Evolutionary conservation across 2,797 vertebrate species (phyloP).

Genomic region (Hydrolagus colliei): DNA sequence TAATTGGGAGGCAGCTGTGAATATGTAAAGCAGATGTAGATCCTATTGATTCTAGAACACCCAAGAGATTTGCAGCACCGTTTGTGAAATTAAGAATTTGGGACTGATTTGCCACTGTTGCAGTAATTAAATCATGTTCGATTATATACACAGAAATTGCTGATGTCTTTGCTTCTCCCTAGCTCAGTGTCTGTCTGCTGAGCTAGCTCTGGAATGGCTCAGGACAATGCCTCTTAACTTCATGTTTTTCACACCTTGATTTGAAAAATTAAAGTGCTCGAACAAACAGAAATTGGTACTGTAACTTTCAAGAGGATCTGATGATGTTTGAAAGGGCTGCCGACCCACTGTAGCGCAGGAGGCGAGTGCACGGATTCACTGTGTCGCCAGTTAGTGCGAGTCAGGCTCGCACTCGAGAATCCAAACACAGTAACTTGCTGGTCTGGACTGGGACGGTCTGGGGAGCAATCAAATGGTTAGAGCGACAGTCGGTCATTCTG

Average conservation of each 20-base stretch:
- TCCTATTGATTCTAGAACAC: conserved; percentile 21
- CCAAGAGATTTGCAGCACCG: background rate
- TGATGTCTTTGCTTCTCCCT: background rate
- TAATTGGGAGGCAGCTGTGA: background rate
- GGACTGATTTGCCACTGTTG: conserved; percentile 27
- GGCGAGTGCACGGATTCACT: too few species aligned
- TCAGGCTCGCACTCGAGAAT: background rate
- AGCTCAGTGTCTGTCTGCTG: background rate
- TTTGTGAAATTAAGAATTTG: background rate
- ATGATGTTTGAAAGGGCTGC: background rate
- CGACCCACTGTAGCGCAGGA: too few species aligned
- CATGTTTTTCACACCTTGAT: too few species aligned
- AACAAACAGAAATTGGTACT: background rate
- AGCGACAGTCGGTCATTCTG: too few species aligned
- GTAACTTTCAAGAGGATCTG: background rate
- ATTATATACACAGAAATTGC: conserved; percentile 13
- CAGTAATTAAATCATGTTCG: conserved; percentile 29
- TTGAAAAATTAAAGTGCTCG: background rate
- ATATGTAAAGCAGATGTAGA: conserved; percentile 16
- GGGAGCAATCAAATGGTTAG: background rate
- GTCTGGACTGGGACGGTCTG: background rate
- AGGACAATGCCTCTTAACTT: background rate
- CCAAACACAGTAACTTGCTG: too few species aligned
- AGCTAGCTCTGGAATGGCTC: background rate
- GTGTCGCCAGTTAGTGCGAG: background rate